phyloP scores from a whole-genome alignment of 2,113 vertebrate genomes.

The Oceanodroma tethys region DNA sequence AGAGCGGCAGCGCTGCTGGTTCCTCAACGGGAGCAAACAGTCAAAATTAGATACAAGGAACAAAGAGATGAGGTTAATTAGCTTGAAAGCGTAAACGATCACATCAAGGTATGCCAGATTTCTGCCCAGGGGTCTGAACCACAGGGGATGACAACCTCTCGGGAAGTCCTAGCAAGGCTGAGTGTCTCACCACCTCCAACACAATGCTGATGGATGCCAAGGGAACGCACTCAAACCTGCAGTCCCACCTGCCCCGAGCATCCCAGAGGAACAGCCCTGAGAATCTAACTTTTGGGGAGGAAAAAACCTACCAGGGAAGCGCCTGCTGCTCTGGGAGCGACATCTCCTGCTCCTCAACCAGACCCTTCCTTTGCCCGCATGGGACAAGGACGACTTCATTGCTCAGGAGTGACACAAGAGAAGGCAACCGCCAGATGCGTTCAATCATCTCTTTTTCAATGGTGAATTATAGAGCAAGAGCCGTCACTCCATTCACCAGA shows the following conservation, averaged over 20 bases:
- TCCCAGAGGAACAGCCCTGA: not conserved
- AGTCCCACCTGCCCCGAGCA: not conserved
- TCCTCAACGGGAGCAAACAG: not conserved
- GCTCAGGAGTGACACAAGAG: not conserved
- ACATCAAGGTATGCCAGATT: not conserved
- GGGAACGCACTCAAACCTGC: fast-evolving
- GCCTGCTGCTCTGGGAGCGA: not conserved
- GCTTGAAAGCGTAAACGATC: not conserved
- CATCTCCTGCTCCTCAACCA: not conserved
- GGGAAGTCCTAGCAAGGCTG: not conserved
- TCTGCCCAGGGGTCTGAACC: not conserved
- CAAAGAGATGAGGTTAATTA: not conserved
- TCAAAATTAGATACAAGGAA: not conserved
- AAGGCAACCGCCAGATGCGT: not conserved
- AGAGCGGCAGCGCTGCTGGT: not conserved
- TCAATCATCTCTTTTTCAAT: not conserved
- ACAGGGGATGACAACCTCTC: not conserved
- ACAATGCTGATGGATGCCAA: fast-evolving
- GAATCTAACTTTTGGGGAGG: not conserved
- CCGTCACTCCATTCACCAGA: not conserved
- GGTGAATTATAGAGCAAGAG: not conserved
- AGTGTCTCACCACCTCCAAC: fast-evolving
- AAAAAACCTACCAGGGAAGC: not conserved
- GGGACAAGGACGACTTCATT: not conserved
- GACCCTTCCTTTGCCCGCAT: not conserved